Base-by-base conservation (phyloP, 92 coral and sea anemone genomes). In the Pocillopora meandrina region DNA sequence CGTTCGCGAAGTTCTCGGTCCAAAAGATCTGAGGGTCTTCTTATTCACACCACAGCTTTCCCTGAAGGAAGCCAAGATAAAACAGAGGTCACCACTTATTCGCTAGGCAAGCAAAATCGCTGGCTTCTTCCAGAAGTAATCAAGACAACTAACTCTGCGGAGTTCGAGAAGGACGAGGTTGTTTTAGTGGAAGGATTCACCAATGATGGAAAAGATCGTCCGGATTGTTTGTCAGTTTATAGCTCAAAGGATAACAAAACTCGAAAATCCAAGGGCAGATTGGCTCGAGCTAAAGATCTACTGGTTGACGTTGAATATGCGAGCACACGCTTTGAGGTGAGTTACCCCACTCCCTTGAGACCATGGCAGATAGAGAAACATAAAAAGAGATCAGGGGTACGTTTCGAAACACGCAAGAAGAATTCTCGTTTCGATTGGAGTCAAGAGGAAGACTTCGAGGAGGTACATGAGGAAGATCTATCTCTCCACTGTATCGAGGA, bases 51-150 rank as follows among this genome's bases (percentile, higher is more conserved):
- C 57, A 79, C 83, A 79, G 86, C 59, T 15, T 6, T 18, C 72
- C 11, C n/a, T 34, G 85, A 83, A 62, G 63, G 57, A 21, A 64
- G n/a, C 58, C 62, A 75, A 18, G 67, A 18, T 20, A 61, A 62
- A 71, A 80, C 61, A 34, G 71, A 85, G 18, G 31, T 35, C 31
- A 76, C 90, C 9, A 55, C 62, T 65, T 91, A 91, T 72, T 95
- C 98, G 19, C 86, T 95, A 49, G 96, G 96, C 10, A 93, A 95
- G 75, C 98, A 93, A 11, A 95, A 92, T 89, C 95, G 98, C 70
- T 95, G 98, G 98, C 87, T 93, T 36, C 92, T 95, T 64, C 97
- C 97, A 56, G 95, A 90, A 55, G 56, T 91, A 10, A 86, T 95
- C 79, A 95, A 87, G 91, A 86, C 81, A 18, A 7, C 6, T 42